Evolutionary conservation across 2,113 vertebrate genomes (phyloP).

Genomic region (Mus spicilegus): DNA sequence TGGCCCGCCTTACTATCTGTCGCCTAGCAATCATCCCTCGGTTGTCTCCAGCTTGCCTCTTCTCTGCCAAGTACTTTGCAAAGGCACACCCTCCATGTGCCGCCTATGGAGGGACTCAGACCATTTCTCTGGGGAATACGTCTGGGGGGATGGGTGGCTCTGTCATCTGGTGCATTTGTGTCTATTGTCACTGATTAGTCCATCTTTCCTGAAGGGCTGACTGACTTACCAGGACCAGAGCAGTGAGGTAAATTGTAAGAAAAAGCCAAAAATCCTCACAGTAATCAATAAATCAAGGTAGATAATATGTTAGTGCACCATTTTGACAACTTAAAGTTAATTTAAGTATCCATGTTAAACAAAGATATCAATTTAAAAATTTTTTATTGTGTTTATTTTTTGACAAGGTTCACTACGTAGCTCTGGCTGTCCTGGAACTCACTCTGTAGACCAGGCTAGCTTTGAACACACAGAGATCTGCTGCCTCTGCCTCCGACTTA

Average conservation of each 20-base stretch:
- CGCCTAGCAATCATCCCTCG: too few species aligned
- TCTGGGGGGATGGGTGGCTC: neutral
- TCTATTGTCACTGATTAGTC: neutral
- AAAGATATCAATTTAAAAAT: neutral
- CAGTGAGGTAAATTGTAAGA: neutral
- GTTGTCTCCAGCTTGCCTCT: neutral
- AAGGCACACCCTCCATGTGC: neutral
- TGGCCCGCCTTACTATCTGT: neutral
- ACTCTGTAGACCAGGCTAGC: neutral
- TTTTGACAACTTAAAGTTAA: slow-evolving; percentile 21
- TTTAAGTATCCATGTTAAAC: neutral
- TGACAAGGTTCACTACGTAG: neutral
- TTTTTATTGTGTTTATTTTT: neutral
- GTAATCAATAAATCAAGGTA: neutral
- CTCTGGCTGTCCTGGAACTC: neutral
- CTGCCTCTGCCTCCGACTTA: neutral
- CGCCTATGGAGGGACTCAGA: neutral
- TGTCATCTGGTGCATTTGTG: accelerated
- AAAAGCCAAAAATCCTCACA: neutral
- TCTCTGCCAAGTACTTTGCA: neutral
- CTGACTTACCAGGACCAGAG: neutral
- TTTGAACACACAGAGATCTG: neutral
- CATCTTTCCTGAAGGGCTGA: neutral
- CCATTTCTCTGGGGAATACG: neutral
- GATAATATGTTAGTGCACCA: neutral